Evolutionary conservation across 2,797 vertebrate genomes (phyloP), one percentile per base, ranked within the genome.

Genomic region (Platalea minor): DNA sequence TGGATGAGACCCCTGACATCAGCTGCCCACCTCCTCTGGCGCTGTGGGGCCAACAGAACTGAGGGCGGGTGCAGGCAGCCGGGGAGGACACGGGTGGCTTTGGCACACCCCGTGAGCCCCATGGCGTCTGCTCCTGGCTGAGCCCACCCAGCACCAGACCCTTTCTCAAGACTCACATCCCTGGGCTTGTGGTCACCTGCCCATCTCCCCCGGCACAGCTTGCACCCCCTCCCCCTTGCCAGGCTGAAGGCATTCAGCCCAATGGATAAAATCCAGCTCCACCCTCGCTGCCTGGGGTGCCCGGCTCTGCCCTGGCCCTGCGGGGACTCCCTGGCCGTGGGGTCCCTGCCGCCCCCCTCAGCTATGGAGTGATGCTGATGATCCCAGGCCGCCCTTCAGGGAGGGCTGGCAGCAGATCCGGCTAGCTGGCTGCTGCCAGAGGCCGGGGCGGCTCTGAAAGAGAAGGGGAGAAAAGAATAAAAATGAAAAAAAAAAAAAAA

Each of bases 381-480:
- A 91, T 92, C 88, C 95, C 95, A 87, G 80, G 80, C 28, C 95
- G 96, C 93, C 93, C 95, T 97, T 96, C 87, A 91, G 89, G 92
- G 16, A 78, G 72, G 81, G 61, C 73, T 75, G 92, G 91, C 54
- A 67, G 84, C 12, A 18, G 89, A 96, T 93, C 86, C 45, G 43
- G 63, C 93, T 92, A 88, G 67, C 89, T 12, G 16, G 93, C 92
- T 95, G 95, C 94, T 91, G 89, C 92, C 87, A 51, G 94, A 92
- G 95, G 90, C 50, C 67, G 63, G 85, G 91, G 92, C 78, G 13
- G 77, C 94, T 93, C 41, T 0, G 0, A 61, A 82, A 81, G 12
- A 12, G 54, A 43, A 89, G 13, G 31, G 10, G 7, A 20, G 28
- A 57, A 59, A 41, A 37, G 67, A 63, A n/a, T 26, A 45, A 79